Conservation (phyloP, 2,888 invertebrate genomes). For the Calephelis perditalis region DNA sequence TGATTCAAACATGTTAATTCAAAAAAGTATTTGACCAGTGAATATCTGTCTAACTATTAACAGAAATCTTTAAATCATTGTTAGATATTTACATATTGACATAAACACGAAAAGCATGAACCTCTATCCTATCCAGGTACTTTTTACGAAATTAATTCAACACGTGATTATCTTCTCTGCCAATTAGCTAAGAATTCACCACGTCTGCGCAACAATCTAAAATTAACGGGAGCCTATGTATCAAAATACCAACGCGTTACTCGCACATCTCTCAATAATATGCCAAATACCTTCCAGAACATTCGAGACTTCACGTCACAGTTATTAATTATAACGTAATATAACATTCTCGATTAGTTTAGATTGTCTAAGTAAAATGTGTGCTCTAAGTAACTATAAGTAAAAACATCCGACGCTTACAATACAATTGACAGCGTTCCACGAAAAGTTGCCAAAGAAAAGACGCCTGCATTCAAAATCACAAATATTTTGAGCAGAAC, state of each 20-base stretch:
- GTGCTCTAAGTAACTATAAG: too few relatives aligned
- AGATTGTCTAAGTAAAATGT: too few relatives aligned
- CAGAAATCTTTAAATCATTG: too few relatives aligned
- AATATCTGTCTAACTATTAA: too few relatives aligned
- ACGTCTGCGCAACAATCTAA: conserved; percentile 77
- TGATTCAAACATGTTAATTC: too few relatives aligned
- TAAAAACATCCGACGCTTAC: background rate
- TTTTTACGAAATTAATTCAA: conserved; percentile 42
- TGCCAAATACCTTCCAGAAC: conserved; percentile 76
- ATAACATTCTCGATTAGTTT: background rate
- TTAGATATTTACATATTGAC: too few relatives aligned
- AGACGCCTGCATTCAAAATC: conserved; percentile 60
- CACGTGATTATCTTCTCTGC: conserved; percentile 68
- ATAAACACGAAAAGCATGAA: too few relatives aligned
- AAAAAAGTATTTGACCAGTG: too few relatives aligned
- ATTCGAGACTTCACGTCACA: conserved; percentile 13
- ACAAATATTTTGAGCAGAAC: conserved; percentile 76
- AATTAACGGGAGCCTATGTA: conserved; percentile 78
- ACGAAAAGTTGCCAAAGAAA: conserved; percentile 63
- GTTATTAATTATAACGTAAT: background rate
- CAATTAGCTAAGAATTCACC: conserved; percentile 76
- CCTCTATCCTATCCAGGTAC: background rate
- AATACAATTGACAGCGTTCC: conserved; percentile 41
- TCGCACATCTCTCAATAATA: conserved; percentile 76
- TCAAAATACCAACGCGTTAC: conserved; percentile 77